Evolutionary conservation across 1,140 invertebrate species (phyloP).

Genomic region (Leptinotarsa texana): DNA sequence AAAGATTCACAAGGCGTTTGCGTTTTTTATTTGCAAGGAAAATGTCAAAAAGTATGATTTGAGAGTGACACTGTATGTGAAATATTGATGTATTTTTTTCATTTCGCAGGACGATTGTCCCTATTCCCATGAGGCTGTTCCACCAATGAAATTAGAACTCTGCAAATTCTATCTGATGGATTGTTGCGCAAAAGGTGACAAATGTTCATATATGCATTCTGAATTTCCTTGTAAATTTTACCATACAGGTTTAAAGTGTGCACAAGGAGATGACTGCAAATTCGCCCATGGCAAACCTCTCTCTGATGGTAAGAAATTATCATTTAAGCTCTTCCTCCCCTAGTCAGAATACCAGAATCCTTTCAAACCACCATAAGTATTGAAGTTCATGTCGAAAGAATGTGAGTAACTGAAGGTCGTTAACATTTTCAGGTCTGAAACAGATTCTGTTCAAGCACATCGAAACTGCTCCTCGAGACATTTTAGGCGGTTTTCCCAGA

Average conservation of each 20-base stretch:
- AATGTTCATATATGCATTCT: conserved; percentile 95
- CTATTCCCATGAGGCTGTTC: conserved; percentile 84
- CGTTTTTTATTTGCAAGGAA: conserved; percentile 84
- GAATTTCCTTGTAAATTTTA: conserved; percentile 98
- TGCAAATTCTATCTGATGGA: conserved; percentile 97
- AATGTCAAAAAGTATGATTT: conserved; percentile 71
- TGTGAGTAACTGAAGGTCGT: too few relatives aligned
- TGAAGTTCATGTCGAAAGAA: background rate
- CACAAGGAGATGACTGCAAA: conserved; percentile 81
- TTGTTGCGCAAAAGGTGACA: conserved; percentile 92
- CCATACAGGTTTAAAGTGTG: conserved; percentile 88
- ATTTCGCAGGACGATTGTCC: conserved; percentile 72
- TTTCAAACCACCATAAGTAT: conserved; percentile 3
- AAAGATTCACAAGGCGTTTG: conserved; percentile 74
- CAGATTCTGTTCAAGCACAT: conserved; percentile 70
- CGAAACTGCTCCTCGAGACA: conserved; percentile 87
- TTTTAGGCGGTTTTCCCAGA: conserved; percentile 83
- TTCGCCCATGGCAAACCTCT: conserved; percentile 89
- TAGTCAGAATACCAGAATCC: background rate
- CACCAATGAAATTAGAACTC: conserved; percentile 86
- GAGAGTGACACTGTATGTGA: background rate
- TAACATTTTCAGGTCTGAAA: conserved; percentile 42
- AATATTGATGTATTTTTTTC: conserved; percentile 25
- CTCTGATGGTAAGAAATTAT: conserved; percentile 59
- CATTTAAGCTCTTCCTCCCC: background rate